Evolutionary conservation across 2,113 vertebrate genomes (phyloP), one percentile per base, ranked within the genome.

Genomic region (Sakesphorus luctuosus): DNA sequence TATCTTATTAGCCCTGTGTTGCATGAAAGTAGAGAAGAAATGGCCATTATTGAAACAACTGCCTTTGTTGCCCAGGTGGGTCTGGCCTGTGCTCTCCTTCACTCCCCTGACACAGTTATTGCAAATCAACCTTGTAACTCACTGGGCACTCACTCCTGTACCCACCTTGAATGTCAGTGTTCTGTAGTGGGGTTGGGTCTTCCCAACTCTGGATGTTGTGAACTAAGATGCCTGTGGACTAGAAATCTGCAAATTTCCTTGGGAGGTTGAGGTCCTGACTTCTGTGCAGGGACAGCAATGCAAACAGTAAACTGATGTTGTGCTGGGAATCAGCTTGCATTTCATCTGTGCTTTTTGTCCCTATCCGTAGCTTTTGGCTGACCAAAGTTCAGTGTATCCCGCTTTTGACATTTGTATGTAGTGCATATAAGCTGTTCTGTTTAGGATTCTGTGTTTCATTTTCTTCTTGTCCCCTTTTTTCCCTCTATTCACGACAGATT

Each of bases 281-380:
- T 46, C 59, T 75, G 33, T 46, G 61, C 52, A n/a, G 77, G 43
- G 61, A 35, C 61, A 82, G 65, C 43, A 56, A 11, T 6, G 1
- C 35, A 65, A 67, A 38, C 0, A 0, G 26, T 72, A 23, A 53
- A 46, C 21, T 56, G 2, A 1, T 40, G 26, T 1, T 40, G 6
- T 53, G 59, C 55, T 94, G 68, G 36, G 26, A 72, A 79, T 56
- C 52, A n/a, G 12, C 33, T 69, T 83, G 40, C 20, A 8, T 72
- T 92, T 94, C 11, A 36, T 49, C 25, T 49, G 86, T 46, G 13
- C 44, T 84, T 78, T 80, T 76, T 62, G 36, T 67, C 61, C 13
- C 29, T 47, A 13, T 26, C 69, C 67, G 56, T 61, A 72, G 14
- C 29, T 91, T 66, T 18, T 44, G 78, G 7, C 52, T 62, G 38